A percentile compares a stretch with the other conserved stretches of the same genome.
These are phyloP conservation scores for Actias luna DNA, from an alignment of 2,888 invertebrate genomes.

Conservation along the genomic window DNA sequence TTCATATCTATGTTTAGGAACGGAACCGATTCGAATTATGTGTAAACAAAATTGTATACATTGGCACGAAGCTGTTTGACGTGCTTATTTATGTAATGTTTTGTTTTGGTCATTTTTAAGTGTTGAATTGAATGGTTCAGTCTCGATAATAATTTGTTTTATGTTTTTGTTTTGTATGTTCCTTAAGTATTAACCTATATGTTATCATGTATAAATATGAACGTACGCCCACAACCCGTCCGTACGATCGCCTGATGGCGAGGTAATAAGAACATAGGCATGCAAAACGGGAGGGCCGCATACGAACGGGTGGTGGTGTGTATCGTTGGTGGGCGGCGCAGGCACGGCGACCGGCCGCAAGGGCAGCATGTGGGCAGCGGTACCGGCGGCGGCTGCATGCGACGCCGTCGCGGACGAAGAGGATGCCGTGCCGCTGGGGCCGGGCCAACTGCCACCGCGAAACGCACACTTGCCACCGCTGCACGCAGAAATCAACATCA, in stretches of 20 bases:
- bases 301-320: slow-evolving; percentile 37
- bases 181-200: slow-evolving; percentile 28
- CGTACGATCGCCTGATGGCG: not conserved
- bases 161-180: slow-evolving; percentile 50
- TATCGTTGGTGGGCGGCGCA: slow-evolving; percentile 49
- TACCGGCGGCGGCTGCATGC: slow-evolving; percentile 69
- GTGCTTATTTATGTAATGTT: slow-evolving; percentile 79
- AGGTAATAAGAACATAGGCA: not conserved
- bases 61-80: slow-evolving; percentile 80
- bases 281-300: slow-evolving; percentile 12
- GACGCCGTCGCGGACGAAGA: slow-evolving; percentile 63
- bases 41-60: slow-evolving; percentile 70
- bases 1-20: slow-evolving; percentile 78
- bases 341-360: slow-evolving; percentile 80
- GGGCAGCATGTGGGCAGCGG: slow-evolving; percentile 81
- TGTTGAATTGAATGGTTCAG: slow-evolving; percentile 76
- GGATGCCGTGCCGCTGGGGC: slow-evolving; percentile 85
- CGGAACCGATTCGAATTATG: slow-evolving; percentile 62
- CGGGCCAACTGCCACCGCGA: slow-evolving; percentile 91
- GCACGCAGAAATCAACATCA: slow-evolving; percentile 92
- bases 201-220: slow-evolving; percentile 18
- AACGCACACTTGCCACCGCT: slow-evolving; percentile 86
- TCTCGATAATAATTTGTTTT: slow-evolving; percentile 53
- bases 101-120: slow-evolving; percentile 63
- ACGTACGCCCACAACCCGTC: slow-evolving; percentile 9